Conservation (phyloP, 2,888 invertebrate genomes). For the Ligdia adustata region DNA sequence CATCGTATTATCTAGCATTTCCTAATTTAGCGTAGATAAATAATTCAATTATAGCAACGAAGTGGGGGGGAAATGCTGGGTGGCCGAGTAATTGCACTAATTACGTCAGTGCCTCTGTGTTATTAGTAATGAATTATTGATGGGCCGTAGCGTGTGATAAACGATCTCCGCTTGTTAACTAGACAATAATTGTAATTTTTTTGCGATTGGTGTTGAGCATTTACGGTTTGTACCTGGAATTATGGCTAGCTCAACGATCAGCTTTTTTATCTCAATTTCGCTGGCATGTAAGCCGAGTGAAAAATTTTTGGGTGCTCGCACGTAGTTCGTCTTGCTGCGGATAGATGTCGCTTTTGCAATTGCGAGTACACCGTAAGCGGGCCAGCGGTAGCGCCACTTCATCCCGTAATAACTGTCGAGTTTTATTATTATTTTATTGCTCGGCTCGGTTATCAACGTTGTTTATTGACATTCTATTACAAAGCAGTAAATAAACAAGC, state of each 20-base stretch:
- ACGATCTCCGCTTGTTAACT: slow-evolving; percentile 62
- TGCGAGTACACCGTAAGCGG: slow-evolving; percentile 38
- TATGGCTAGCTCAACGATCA: slow-evolving; percentile 22
- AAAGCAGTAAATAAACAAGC: slow-evolving; percentile 72
- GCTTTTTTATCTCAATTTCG: slow-evolving; percentile 17
- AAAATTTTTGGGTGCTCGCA: slow-evolving; percentile 28
- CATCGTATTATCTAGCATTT: slow-evolving; percentile 38
- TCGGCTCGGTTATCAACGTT: slow-evolving; percentile 58
- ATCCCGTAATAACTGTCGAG: slow-evolving; percentile 50
- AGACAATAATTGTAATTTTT: slow-evolving; percentile 52
- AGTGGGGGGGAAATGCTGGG: slow-evolving; percentile 65
- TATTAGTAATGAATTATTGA: slow-evolving; percentile 80
- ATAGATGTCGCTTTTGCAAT: slow-evolving; percentile 63
- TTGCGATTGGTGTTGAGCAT: slow-evolving; percentile 30
- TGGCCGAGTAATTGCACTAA: slow-evolving; percentile 79
- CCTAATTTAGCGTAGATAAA: slow-evolving; percentile 68
- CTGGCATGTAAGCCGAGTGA: slow-evolving; percentile 22
- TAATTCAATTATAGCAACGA: slow-evolving; percentile 66
- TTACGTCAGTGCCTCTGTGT: slow-evolving; percentile 75
- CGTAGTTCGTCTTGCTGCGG: slow-evolving; percentile 55
- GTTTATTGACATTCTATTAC: slow-evolving; percentile 75
- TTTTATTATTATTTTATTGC: slow-evolving; percentile 70
- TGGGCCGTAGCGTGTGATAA: slow-evolving; percentile 65
- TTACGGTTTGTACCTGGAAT: slow-evolving; percentile 32
- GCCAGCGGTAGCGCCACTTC: slow-evolving; percentile 50